A percentile compares a stretch with the other conserved stretches of the same genome.
These are phyloP conservation scores for Oryzias javanicus DNA, from an alignment of 2,113 vertebrate species.

Conservation along the genomic window DNA sequence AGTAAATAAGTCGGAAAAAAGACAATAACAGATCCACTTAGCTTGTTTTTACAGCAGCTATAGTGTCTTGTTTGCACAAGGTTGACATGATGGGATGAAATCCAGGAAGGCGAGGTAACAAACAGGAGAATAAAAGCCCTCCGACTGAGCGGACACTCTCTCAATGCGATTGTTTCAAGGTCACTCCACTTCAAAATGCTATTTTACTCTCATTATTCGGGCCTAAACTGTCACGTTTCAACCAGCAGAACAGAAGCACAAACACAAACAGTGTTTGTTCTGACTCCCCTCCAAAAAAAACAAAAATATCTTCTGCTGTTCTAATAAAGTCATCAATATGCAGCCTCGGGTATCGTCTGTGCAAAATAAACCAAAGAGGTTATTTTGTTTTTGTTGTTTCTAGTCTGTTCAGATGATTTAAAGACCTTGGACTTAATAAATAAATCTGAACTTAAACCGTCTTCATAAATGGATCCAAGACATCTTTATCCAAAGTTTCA, in stretches of 20 bases:
- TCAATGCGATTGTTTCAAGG: constrained; percentile 6
- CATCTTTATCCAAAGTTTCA: too few relatives aligned
- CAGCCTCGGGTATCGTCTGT: constrained; percentile 36
- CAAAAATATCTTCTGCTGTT: neutral
- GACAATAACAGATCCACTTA: too few relatives aligned
- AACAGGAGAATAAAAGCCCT: constrained; percentile 22
- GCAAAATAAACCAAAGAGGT: constrained; percentile 36
- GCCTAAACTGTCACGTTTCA: neutral
- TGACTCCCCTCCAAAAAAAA: neutral
- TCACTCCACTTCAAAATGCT: neutral
- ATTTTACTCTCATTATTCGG: neutral
- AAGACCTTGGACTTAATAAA: constrained; percentile 24
- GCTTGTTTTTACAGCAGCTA: too few relatives aligned
- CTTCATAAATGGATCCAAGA: neutral
- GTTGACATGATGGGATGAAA: constrained; percentile 11
- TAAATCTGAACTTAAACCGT: constrained; percentile 24
- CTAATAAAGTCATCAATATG: too few relatives aligned
- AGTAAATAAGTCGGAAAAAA: too few relatives aligned
- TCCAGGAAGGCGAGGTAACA: constrained; percentile 27
- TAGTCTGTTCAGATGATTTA: constrained; percentile 32
- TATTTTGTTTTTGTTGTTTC: constrained; percentile 36
- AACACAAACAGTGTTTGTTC: neutral
- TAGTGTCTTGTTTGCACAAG: constrained; percentile 2
- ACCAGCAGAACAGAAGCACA: neutral
- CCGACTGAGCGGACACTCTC: constrained; percentile 8